Evolutionary conservation across 2,113 vertebrate species (phyloP), one percentile per base, ranked within the genome.

Genomic region (Odocoileus hemionus): DNA sequence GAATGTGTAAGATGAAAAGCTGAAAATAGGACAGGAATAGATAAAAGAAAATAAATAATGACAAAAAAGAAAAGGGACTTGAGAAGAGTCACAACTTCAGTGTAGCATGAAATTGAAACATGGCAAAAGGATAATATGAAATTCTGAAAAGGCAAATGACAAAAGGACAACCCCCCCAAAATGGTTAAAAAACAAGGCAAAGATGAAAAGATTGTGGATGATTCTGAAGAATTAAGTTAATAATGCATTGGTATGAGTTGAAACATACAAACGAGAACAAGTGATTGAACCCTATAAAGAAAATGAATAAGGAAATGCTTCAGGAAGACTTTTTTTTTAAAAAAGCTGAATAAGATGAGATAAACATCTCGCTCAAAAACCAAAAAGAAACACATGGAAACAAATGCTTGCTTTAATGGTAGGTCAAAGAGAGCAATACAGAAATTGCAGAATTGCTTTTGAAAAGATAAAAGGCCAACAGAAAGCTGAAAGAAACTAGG

Each of bases 61-160:
- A 97, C 96, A 96, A 96, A 97, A 97, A 97, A 97, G 96, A 93
- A 97, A 95, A 96, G 95, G 64, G 83, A 76, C 96, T 76, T 25
- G 36, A 96, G 92, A 96, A 96, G 91, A 98, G 96, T 57, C 95
- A 95, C 91, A 96, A 98, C 96, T 97, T 95, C 98, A 98, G 96
- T 97, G 98, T 98, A 98, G 95, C 98, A 98, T 98, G 98, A 98
- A 98, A 98, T 98, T 98, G 98, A 97, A 98, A 98, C 97, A 97
- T 92, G 96, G 97, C 89, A 74, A 83, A 94, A 78, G 17, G 86
- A 97, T 97, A 97, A 98, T 97, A 78, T 90, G 93, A 98, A 98
- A 98, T 97, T 94, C 92, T 98, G 94, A 97, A 97, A 97, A 98
- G 93, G 93, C 87, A 96, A 97, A 97, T 97, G 94, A 96, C 89